Conservation (phyloP, 2,797 vertebrate genomes). For the Sebastes glaucus region DNA sequence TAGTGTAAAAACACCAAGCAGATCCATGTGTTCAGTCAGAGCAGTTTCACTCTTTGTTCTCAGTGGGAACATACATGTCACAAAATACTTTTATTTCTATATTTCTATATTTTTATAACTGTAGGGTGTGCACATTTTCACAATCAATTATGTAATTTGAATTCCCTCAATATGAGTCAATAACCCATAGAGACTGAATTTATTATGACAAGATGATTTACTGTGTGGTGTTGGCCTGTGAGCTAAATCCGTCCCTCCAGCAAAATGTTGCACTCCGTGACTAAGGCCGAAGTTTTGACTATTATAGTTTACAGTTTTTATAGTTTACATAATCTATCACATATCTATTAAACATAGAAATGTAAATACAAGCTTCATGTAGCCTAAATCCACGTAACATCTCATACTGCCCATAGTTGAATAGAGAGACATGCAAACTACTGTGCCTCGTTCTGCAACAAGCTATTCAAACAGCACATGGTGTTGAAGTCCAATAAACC, state of each 20-base stretch:
- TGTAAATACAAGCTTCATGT: not conserved
- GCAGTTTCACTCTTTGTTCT: constrained; percentile 11
- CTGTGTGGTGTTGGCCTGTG: not conserved
- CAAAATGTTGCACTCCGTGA: not conserved
- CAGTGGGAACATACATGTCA: not conserved
- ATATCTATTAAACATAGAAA: not conserved
- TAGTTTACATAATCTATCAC: not conserved
- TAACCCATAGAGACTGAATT: not conserved
- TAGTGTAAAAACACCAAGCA: constrained; percentile 21
- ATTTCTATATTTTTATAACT: not conserved
- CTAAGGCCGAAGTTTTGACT: not conserved
- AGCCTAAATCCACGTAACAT: not conserved
- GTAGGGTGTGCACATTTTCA: not conserved
- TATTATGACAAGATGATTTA: not conserved
- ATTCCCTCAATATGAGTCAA: not conserved
- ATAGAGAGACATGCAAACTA: not conserved
- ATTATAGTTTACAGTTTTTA: not conserved
- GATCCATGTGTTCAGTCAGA: constrained; percentile 32
- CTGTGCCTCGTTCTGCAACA: not conserved
- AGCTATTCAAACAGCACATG: not conserved
- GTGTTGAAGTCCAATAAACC: not conserved
- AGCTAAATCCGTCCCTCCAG: not conserved
- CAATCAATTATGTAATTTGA: not conserved
- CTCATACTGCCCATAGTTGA: not conserved
- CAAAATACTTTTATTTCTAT: not conserved